phyloP scores from a whole-genome alignment of 92 coral and sea anemone species.

The Parazoanthus darwini region DNA sequence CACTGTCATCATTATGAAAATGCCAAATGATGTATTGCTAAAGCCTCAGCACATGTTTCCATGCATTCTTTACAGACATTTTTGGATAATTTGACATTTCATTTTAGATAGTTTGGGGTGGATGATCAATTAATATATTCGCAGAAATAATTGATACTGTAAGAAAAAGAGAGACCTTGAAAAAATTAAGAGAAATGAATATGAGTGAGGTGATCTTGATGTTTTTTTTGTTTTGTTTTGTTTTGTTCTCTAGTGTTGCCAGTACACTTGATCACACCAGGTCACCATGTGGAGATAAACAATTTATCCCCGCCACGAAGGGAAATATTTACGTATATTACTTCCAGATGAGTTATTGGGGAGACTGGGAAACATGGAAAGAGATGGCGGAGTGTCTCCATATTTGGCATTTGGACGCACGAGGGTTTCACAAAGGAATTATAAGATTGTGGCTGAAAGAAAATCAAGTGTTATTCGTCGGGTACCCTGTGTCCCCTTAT shows the following conservation, averaged over 20 bases:
- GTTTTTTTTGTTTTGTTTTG: not conserved
- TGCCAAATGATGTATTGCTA: too few species aligned
- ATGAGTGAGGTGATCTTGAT: not conserved
- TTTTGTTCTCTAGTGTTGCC: slow-evolving; percentile 15
- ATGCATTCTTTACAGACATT: too few species aligned
- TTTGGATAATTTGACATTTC: too few species aligned
- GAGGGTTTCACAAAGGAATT: slow-evolving; percentile 37
- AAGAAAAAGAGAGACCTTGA: too few species aligned
- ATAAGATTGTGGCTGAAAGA: slow-evolving; percentile 27
- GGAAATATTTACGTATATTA: slow-evolving; percentile 35
- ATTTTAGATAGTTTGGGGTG: too few species aligned
- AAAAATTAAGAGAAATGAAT: too few species aligned
- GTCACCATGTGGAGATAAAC: slow-evolving; percentile 23
- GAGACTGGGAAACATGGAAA: slow-evolving; percentile 30
- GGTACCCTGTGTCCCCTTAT: slow-evolving; percentile 28
- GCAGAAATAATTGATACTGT: too few species aligned
- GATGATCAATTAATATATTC: too few species aligned
- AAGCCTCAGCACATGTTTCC: too few species aligned
- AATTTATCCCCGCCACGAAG: slow-evolving; percentile 19
- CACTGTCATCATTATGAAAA: too few species aligned
- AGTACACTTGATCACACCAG: slow-evolving; percentile 24
- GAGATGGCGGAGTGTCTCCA: slow-evolving; percentile 32
- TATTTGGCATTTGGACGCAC: slow-evolving; percentile 34
- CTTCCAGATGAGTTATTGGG: slow-evolving; percentile 38
- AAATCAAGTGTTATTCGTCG: slow-evolving; percentile 21